phyloP scores from a whole-genome alignment of 2,888 invertebrate genomes.

The Machimus atricapillus region DNA sequence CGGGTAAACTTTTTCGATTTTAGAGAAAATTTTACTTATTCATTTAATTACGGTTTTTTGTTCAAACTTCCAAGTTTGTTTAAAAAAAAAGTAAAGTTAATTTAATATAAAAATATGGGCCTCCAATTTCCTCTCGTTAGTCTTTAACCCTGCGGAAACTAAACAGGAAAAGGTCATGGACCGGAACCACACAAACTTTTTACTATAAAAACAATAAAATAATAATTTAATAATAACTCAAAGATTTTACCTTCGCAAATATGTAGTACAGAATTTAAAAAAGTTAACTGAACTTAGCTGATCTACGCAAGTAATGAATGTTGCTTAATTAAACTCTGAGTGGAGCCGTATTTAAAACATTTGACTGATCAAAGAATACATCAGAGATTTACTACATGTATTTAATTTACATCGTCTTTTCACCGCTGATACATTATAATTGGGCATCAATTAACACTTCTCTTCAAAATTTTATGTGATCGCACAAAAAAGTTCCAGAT shows the following conservation, averaged over 20 bases:
- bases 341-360: not conserved
- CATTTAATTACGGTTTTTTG: not conserved
- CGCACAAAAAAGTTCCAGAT: not conserved
- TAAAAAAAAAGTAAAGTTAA: not conserved
- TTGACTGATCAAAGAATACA: not conserved
- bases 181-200: too few relatives aligned
- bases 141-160: too few relatives aligned
- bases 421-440: not conserved
- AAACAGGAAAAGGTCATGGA: too few relatives aligned
- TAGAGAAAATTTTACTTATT: not conserved
- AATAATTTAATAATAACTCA: not conserved
- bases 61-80: not conserved
- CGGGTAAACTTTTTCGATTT: not conserved
- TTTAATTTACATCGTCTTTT: not conserved
- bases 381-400: not conserved
- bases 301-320: too few relatives aligned
- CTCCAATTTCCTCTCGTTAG: not conserved
- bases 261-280: too few relatives aligned
- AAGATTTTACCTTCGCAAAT: not conserved
- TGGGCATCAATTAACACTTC: not conserved
- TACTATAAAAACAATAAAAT: not conserved
- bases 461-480: not conserved
- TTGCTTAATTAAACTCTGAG: not conserved
- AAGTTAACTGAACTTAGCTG: too few relatives aligned
- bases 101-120: not conserved